These are phyloP conservation scores for Tamandua tetradactyla DNA, from an alignment of 2,797 vertebrate species.

Conservation along the genomic window DNA sequence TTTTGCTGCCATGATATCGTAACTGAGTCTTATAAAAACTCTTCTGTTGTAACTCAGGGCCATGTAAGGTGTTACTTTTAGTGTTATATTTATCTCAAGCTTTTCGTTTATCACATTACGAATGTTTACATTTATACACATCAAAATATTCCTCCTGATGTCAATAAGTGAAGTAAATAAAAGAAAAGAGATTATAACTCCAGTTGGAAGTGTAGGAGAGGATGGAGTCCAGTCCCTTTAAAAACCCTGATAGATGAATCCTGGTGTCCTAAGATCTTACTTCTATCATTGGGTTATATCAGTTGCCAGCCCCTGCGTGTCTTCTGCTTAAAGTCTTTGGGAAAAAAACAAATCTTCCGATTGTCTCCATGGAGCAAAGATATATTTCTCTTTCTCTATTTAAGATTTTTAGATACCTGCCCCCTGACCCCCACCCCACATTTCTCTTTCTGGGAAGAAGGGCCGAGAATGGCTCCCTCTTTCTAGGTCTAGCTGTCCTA, in stretches of 20 bases:
- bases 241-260: not conserved
- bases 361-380: not conserved
- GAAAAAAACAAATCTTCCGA: not conserved
- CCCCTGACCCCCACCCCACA: rapidly evolving
- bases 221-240: not conserved
- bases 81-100: not conserved
- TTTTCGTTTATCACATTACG: not conserved
- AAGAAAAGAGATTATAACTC: not conserved
- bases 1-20: not conserved
- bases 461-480: not conserved
- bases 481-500: not conserved
- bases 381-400: not conserved
- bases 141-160: not conserved
- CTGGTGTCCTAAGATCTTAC: not conserved
- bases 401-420: not conserved
- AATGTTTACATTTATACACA: not conserved
- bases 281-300: not conserved
- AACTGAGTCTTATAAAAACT: not conserved
- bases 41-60: not conserved
- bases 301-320: not conserved
- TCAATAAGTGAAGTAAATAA: not conserved
- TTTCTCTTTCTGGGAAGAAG: not conserved
- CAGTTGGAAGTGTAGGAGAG: not conserved
- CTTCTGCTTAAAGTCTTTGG: not conserved
- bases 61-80: not conserved